Evolutionary conservation across 2,888 invertebrate genomes (phyloP), one percentile per base, ranked within the genome.

Genomic region (Odontothrips loti): DNA sequence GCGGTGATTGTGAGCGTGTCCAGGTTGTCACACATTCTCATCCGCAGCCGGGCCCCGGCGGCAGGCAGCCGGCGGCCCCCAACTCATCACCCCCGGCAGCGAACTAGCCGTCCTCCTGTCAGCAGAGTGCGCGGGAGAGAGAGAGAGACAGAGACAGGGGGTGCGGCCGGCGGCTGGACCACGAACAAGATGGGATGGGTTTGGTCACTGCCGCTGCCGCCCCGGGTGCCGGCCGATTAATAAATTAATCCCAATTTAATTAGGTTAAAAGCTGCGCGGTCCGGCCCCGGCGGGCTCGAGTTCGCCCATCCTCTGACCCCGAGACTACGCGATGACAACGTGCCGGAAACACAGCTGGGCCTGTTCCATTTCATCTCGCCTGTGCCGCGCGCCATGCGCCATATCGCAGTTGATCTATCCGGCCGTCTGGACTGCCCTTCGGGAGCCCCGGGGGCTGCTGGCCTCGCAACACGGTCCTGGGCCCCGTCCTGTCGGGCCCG

Each of bases 231-330:
- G n/a, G 23, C 23, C 68, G 68, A 11, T 23, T 75, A 75, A 27
- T 27, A 12, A 75, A 75, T 75, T 75, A 75, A 75, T 75, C 68
- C 27, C n/a, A 27, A 75, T 27, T 27, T 75, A 75, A 75, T 75
- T 27, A 75, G 68, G 68, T 23, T 75, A 27, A 75, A 9, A 27
- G 68, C 27, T 23, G 23, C 23, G 9, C 27, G 68, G 68, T 8
- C 23, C 68, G 68, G 68, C 68, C 4, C 2, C 63, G 68, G 63
- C 68, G 9, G 1, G 63, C 15, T 17, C 17, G 11, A 15, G 51
- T 11, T 11, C 3, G 51, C 51, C 51, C 15, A 6, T 17, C 51
- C 15, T 17, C 11, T 15, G 51, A 51, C n/a, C n/a, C n/a, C n/a
- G n/a, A n/a, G n/a, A 51, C 15, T 43, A 2, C 34, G 34, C 34